Evolutionary conservation across 2,113 vertebrate genomes (phyloP).

Genomic region (Caloenas nicobarica): DNA sequence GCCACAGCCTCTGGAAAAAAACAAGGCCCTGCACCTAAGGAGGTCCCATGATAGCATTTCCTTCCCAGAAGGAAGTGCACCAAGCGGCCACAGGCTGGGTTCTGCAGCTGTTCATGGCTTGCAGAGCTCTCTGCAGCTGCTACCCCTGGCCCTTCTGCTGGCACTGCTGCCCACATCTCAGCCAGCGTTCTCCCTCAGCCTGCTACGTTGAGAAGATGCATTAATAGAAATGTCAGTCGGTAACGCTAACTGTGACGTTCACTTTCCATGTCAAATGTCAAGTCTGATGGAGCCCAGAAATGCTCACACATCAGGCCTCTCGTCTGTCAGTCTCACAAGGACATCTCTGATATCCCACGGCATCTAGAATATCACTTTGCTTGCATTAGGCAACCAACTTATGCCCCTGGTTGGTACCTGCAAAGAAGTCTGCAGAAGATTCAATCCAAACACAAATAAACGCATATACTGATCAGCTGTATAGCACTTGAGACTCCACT

Average conservation of each 20-base stretch:
- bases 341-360: neutral
- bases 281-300: neutral
- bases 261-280: neutral
- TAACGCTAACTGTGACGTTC: rapidly evolving
- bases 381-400: neutral
- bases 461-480: neutral
- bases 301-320: neutral
- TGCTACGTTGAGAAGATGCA: neutral
- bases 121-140: neutral
- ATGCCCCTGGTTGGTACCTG: neutral
- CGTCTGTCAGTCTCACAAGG: neutral
- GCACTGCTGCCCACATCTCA: neutral
- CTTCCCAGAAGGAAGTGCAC: neutral
- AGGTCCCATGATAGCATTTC: rapidly evolving
- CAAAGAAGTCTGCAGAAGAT: neutral
- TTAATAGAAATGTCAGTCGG: neutral
- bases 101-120: neutral
- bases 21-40: neutral
- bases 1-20: neutral
- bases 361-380: neutral
- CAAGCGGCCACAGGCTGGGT: rapidly evolving
- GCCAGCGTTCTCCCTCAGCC: neutral
- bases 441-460: neutral
- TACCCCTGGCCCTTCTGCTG: neutral
- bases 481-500: neutral